Evolutionary conservation across 2,113 vertebrate species (phyloP).

Genomic region (Origma solitaria): DNA sequence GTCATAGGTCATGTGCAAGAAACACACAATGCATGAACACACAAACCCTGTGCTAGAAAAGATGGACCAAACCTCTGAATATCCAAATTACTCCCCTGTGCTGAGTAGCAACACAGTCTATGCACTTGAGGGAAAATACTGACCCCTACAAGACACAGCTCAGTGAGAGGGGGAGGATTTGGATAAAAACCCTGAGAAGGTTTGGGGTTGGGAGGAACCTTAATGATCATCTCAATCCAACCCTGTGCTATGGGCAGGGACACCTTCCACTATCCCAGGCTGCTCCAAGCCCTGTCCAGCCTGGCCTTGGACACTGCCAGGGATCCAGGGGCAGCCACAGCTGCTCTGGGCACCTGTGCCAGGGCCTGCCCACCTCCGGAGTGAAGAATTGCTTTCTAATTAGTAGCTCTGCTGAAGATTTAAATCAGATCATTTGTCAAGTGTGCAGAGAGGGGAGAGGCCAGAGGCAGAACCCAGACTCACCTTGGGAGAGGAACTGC

Average conservation of each 20-base stretch:
- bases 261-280: rapidly evolving
- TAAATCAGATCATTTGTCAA: background rate
- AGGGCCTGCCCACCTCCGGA: background rate
- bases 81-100: background rate
- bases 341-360: background rate
- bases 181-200: background rate
- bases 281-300: rapidly evolving
- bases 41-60: background rate
- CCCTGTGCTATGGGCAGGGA: background rate
- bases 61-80: background rate
- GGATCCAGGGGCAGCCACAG: background rate
- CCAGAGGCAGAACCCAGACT: background rate
- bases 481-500: background rate
- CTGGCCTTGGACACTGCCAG: background rate
- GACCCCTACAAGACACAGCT: background rate
- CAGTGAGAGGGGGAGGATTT: background rate
- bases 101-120: background rate
- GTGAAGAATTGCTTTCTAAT: background rate
- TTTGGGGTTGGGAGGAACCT: background rate
- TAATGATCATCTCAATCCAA: background rate
- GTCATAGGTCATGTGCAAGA: background rate
- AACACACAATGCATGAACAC: background rate
- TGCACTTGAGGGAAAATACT: background rate
- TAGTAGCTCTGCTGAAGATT: background rate
- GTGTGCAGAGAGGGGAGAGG: background rate